Percentiles rank a stretch among this genome's conserved stretches.
phyloP scores from a whole-genome alignment of 1,140 invertebrate genomes.

The Orius laevigatus region DNA sequence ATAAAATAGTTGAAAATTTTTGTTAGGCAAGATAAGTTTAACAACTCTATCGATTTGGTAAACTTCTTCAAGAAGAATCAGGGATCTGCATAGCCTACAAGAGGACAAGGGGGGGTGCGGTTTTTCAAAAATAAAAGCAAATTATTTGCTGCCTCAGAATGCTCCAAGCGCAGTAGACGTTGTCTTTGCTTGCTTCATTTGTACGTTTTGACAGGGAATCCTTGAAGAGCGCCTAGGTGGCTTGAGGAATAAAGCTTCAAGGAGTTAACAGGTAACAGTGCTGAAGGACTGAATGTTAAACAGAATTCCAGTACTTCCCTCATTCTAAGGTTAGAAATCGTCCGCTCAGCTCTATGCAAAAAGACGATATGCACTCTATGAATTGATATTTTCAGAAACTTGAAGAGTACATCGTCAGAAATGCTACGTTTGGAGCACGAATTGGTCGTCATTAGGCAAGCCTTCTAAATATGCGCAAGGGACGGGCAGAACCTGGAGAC shows the following conservation, averaged over 20 bases:
- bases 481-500: constrained; percentile 14
- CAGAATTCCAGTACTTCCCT: constrained; percentile 64
- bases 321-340: constrained; percentile 57
- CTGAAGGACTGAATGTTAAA: constrained; percentile 64
- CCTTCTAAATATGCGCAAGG: constrained; percentile 26
- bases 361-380: too few relatives aligned
- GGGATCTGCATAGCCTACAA: constrained; percentile 61
- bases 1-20: not conserved
- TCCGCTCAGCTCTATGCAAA: not conserved
- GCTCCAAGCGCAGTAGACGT: not conserved
- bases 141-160: too few relatives aligned
- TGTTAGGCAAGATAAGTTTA: constrained; percentile 58
- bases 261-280: constrained; percentile 38
- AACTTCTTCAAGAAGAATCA: constrained; percentile 71
- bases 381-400: constrained; percentile 47
- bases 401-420: constrained; percentile 77
- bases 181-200: constrained; percentile 1
- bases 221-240: constrained; percentile 57
- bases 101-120: constrained; percentile 65
- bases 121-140: too few relatives aligned
- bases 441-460: constrained; percentile 63
- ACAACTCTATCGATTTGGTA: constrained; percentile 67
- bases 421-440: constrained; percentile 75
- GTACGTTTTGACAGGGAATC: constrained; percentile 38
- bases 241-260: constrained; percentile 44